A percentile compares a stretch with the other conserved stretches of the same genome.
phyloP scores from a whole-genome alignment of 2,797 vertebrate species.

The Clarias platycephalus region DNA sequence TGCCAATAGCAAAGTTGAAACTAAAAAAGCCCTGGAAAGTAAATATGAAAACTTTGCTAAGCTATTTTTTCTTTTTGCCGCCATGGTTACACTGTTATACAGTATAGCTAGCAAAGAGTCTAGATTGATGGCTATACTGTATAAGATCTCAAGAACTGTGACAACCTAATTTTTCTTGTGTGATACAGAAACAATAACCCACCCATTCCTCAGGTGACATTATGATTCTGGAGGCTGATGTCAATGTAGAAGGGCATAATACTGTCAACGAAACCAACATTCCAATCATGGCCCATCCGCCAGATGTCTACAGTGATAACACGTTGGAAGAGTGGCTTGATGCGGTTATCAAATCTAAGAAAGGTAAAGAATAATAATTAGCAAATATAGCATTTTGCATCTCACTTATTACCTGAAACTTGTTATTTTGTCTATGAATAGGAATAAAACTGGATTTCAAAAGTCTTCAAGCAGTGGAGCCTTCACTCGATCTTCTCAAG shows the following conservation, averaged over 20 bases:
- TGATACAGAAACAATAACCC: slow-evolving; percentile 7
- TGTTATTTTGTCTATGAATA: slow-evolving; percentile 45
- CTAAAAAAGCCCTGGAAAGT: slow-evolving; percentile 77
- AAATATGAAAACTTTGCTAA: neutral
- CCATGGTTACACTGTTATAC: neutral
- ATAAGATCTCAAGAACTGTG: neutral
- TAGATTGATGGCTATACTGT: neutral
- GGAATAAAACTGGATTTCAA: slow-evolving; percentile 85
- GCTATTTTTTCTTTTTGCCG: neutral
- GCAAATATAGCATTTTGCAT: neutral
- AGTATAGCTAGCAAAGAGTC: neutral
- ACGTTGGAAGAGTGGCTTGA: slow-evolving; percentile 82
- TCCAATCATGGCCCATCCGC: slow-evolving; percentile 87
- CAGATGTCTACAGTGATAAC: slow-evolving; percentile 79
- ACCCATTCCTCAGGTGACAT: slow-evolving; percentile 62
- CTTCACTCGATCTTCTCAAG: slow-evolving; percentile 71
- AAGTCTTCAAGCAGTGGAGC: slow-evolving; percentile 70
- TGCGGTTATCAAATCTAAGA: slow-evolving; percentile 72
- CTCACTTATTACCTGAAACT: neutral
- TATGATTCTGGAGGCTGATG: slow-evolving; percentile 83
- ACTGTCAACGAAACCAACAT: slow-evolving; percentile 71
- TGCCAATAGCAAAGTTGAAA: slow-evolving; percentile 76
- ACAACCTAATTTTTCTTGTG: neutral
- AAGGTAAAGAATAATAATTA: slow-evolving; percentile 67
- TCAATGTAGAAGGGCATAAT: slow-evolving; percentile 75